A percentile compares a stretch with the other conserved stretches of the same genome.
These are phyloP conservation scores for Meloe dianella DNA, from an alignment of 2,888 invertebrate species.

Conservation along the genomic window DNA sequence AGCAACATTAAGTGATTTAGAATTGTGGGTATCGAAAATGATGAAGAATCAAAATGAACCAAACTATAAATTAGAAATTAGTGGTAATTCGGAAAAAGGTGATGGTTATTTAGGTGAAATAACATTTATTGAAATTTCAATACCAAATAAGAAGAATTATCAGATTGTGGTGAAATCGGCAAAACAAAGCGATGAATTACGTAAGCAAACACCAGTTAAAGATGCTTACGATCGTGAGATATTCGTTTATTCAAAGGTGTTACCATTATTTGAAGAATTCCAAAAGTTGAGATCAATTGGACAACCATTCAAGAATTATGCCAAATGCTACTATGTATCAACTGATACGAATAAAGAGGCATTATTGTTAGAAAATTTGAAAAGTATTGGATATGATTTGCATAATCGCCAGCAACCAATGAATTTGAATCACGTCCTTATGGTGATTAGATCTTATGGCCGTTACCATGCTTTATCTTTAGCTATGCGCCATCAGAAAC, in stretches of 20 bases:
- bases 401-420: constrained; percentile 42
- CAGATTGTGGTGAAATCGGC: constrained; percentile 43
- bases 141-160: constrained; percentile 30
- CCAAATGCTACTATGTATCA: constrained; percentile 43
- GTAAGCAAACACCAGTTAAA: constrained; percentile 38
- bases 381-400: constrained; percentile 39
- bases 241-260: constrained; percentile 39
- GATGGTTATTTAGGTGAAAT: constrained; percentile 46
- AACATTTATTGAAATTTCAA: constrained; percentile 38
- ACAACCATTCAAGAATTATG: constrained; percentile 31
- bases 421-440: constrained; percentile 44
- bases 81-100: constrained; percentile 35
- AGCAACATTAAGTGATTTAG: constrained; percentile 25
- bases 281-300: constrained; percentile 30
- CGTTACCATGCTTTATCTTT: constrained; percentile 42
- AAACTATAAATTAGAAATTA: constrained; percentile 34
- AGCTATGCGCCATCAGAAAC: constrained; percentile 38
- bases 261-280: constrained; percentile 38
- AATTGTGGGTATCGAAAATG: constrained; percentile 35
- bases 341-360: constrained; percentile 40
- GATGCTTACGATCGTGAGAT: constrained; percentile 34
- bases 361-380: constrained; percentile 44
- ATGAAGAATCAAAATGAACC: constrained; percentile 34
- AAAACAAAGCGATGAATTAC: constrained; percentile 38
- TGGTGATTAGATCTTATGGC: constrained; percentile 40